Evolutionary conservation across 2,113 vertebrate genomes (phyloP).

Genomic region (Serinus canaria): DNA sequence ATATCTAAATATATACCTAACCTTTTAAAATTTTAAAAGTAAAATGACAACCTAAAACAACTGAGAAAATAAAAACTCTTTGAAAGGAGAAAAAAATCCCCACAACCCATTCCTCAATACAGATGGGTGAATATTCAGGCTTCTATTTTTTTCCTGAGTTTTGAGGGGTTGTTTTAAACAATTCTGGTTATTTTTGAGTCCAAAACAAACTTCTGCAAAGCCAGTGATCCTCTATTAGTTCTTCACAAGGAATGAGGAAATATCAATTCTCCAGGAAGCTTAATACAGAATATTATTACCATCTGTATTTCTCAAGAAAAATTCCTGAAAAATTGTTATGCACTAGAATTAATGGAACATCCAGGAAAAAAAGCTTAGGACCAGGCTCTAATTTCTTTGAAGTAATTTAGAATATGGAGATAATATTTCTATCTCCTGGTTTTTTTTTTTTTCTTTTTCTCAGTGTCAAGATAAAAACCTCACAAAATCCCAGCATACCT

Average conservation of each 20-base stretch:
- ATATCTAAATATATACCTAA: background rate
- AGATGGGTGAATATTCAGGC: background rate
- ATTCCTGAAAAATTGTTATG: background rate
- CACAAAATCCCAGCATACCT: constrained; percentile 63
- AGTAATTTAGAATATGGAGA: background rate
- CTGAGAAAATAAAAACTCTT: background rate
- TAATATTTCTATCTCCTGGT: background rate
- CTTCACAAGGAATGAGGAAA: background rate
- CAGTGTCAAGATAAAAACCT: background rate
- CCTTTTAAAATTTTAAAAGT: background rate
- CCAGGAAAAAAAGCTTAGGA: background rate
- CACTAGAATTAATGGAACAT: background rate
- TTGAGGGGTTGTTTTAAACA: background rate
- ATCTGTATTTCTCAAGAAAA: constrained; percentile 5
- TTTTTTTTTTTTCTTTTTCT: background rate
- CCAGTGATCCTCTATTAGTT: constrained; percentile 1
- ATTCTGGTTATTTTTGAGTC: background rate
- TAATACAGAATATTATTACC: constrained; percentile 11
- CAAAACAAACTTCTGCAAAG: constrained; percentile 6
- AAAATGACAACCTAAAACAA: background rate
- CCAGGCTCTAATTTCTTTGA: background rate
- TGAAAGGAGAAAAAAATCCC: background rate
- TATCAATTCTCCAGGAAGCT: background rate
- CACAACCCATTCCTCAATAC: background rate
- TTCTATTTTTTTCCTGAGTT: background rate